Percentiles rank a stretch among this genome's conserved stretches.
These are phyloP conservation scores for Pantherophis guttatus DNA, from an alignment of 2,113 vertebrate genomes.

Conservation along the genomic window DNA sequence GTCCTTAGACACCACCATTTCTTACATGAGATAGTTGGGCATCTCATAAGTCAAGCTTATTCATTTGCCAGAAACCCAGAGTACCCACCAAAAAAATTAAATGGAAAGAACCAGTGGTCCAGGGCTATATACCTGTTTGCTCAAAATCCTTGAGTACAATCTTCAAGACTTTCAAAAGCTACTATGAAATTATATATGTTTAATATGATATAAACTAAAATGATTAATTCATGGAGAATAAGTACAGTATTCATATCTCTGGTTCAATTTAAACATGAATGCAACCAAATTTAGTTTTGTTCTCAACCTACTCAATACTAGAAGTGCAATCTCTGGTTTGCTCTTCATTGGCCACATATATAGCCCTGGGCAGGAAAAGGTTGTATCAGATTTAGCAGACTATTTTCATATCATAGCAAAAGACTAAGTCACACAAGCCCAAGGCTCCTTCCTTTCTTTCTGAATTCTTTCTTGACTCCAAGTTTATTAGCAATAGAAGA, in stretches of 20 bases:
- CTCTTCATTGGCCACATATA: background rate
- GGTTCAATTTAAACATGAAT: background rate
- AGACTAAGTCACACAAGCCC: background rate
- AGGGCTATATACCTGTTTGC: background rate
- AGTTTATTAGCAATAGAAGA: background rate
- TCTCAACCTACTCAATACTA: background rate
- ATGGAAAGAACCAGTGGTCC: background rate
- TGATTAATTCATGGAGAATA: background rate
- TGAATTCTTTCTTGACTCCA: conserved; percentile 8
- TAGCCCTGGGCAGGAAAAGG: background rate
- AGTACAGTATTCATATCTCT: background rate
- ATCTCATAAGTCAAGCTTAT: background rate
- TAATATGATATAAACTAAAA: background rate
- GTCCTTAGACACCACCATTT: background rate
- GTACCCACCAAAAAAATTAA: background rate
- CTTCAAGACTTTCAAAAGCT: background rate
- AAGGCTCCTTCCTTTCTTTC: background rate
- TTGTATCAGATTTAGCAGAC: background rate
- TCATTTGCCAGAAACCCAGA: background rate
- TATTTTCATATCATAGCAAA: background rate
- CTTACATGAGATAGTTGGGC: background rate
- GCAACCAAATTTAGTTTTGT: background rate
- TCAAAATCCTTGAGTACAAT: background rate
- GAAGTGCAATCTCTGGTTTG: background rate
- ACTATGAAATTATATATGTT: background rate